Percentiles rank a stretch among this genome's conserved stretches.
Conservation (phyloP, 2,113 vertebrate species). For the Crypturellus undulatus region DNA sequence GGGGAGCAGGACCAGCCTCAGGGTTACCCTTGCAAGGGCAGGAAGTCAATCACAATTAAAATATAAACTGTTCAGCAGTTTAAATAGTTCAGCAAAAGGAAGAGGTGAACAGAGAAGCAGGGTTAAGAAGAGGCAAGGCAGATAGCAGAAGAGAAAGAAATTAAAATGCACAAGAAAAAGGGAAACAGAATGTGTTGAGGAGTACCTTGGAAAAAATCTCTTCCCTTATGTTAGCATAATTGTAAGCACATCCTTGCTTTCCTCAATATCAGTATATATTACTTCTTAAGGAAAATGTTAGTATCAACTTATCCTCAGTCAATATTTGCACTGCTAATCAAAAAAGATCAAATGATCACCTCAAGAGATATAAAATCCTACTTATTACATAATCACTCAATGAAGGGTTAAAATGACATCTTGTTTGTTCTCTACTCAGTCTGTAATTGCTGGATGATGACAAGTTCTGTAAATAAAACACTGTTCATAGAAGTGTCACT, state of each 20-base stretch:
- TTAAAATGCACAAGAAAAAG: neutral
- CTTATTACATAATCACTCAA: neutral
- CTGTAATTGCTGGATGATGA: neutral
- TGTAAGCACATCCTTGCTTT: neutral
- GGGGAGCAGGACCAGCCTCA: neutral
- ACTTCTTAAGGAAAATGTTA: neutral
- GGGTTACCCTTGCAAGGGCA: neutral
- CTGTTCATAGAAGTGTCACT: neutral
- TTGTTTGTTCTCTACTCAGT: neutral
- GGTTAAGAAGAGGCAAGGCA: too few species aligned
- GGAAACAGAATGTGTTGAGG: neutral
- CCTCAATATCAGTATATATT: too few species aligned
- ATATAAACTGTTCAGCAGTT: neutral
- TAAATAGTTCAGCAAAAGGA: neutral
- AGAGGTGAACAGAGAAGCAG: neutral
- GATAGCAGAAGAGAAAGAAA: neutral
- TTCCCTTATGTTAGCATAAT: neutral
- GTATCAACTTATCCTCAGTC: neutral
- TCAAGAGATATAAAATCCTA: neutral
- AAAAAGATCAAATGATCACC: neutral
- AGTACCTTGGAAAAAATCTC: neutral
- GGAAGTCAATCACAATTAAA: neutral
- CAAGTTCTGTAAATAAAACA: neutral
- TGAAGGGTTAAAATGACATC: neutral
- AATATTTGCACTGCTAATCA: neutral